Evolutionary conservation across 2,797 vertebrate genomes (phyloP).

Genomic region (Tokudaia muenninki): DNA sequence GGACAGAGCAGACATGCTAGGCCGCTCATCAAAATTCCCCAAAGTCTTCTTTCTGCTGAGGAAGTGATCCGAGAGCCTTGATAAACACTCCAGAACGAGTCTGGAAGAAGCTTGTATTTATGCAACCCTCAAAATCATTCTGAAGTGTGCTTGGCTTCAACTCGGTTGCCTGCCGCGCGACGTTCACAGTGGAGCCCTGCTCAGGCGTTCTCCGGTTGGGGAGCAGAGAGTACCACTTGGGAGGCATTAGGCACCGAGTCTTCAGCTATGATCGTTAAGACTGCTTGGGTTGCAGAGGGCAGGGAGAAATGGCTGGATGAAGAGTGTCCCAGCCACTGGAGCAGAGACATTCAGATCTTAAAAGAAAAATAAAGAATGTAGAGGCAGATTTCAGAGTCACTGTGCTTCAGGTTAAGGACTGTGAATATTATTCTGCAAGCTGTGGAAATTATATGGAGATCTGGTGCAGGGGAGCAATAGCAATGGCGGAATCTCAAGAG

Average conservation of each 20-base stretch:
- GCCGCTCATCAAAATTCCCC: background rate
- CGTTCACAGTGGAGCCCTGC: background rate
- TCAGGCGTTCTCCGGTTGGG: background rate
- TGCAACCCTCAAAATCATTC: background rate
- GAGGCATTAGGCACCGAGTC: background rate
- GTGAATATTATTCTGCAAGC: conserved; percentile 33
- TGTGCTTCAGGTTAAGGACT: background rate
- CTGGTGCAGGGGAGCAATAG: background rate
- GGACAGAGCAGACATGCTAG: background rate
- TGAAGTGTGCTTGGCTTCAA: background rate
- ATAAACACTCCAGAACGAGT: background rate
- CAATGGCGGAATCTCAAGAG: background rate
- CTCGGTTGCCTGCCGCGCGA: background rate
- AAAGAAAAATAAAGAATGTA: background rate
- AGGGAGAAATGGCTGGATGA: background rate
- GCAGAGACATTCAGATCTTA: background rate
- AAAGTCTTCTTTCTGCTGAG: background rate
- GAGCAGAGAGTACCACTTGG: background rate
- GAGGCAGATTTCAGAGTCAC: background rate
- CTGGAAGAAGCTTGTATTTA: background rate
- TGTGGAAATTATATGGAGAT: background rate
- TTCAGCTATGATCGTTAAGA: background rate
- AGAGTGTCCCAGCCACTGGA: background rate
- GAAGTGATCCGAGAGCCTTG: background rate
- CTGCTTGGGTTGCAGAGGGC: background rate